A percentile compares a stretch with the other conserved stretches of the same genome.
Conservation (phyloP, 2,888 invertebrate genomes). For the Dryobotodes eremita region DNA sequence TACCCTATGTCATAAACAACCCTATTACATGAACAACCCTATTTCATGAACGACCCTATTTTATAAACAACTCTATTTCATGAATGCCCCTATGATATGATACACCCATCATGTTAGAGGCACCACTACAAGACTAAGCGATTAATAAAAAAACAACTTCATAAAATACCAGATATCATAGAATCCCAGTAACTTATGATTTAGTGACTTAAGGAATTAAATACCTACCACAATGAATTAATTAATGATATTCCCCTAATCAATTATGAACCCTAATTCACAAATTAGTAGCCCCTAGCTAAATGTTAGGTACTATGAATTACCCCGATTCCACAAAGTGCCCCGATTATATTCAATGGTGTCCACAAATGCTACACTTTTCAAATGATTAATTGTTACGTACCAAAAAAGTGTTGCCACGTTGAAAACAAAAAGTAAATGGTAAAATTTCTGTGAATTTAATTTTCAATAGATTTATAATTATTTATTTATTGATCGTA, state of each 20-base stretch:
- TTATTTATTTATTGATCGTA: neutral
- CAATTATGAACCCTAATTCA: neutral
- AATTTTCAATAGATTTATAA: neutral
- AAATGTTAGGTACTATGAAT: neutral
- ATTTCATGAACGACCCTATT: neutral
- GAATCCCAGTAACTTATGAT: conserved; percentile 15
- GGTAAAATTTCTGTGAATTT: conserved; percentile 7
- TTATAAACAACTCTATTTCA: neutral
- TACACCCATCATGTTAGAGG: conserved; percentile 14
- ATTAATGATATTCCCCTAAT: neutral
- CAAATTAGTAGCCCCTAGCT: neutral
- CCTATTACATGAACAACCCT: conserved; percentile 3
- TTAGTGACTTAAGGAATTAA: conserved; percentile 13
- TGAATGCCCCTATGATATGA: neutral
- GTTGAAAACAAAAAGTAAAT: conserved; percentile 7
- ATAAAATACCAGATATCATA: neutral
- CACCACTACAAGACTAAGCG: conserved; percentile 20
- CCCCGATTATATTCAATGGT: neutral
- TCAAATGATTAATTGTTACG: neutral
- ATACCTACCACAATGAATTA: neutral
- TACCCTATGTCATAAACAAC: conserved; percentile 10
- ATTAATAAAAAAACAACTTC: neutral
- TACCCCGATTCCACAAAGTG: neutral
- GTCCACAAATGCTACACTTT: neutral
- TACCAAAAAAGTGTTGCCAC: conserved; percentile 46